Conservation (phyloP, 1,140 invertebrate genomes). For the Leptoteleia sp. region DNA sequence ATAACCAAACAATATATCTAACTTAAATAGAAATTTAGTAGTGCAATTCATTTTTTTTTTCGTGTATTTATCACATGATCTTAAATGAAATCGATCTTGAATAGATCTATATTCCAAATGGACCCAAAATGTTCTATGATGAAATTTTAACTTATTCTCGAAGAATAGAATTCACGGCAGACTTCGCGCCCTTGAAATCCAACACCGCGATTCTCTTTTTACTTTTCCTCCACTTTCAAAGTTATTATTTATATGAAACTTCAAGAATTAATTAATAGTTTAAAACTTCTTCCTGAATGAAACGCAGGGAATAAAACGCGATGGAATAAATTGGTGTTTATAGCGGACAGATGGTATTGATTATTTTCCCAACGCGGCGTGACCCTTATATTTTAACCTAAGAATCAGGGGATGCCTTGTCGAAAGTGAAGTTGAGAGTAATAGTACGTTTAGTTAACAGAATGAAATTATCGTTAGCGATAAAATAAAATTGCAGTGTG, state of each 20-base stretch:
- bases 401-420: constrained; percentile 20
- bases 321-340: constrained; percentile 32
- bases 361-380: constrained; percentile 23
- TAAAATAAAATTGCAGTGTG: constrained; percentile 9
- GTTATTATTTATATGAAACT: constrained; percentile 6
- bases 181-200: no score
- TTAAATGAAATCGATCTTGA: no score
- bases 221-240: not conserved
- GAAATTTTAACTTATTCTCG: no score
- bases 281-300: constrained; percentile 5
- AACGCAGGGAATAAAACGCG: constrained; percentile 12
- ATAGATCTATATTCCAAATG: no score
- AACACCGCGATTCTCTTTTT: not conserved
- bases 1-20: no score
- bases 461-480: constrained; percentile 9
- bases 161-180: no score
- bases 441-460: constrained; percentile 19
- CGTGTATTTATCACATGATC: no score
- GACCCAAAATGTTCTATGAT: no score
- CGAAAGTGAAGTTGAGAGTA: constrained; percentile 17
- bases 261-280: constrained; percentile 8
- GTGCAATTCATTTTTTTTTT: no score
- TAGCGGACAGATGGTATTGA: constrained; percentile 37
- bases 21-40: no score
- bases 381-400: constrained; percentile 32